These are phyloP conservation scores for Aphelinus certus DNA, from an alignment of 1,140 invertebrate genomes.

Conservation along the genomic window DNA sequence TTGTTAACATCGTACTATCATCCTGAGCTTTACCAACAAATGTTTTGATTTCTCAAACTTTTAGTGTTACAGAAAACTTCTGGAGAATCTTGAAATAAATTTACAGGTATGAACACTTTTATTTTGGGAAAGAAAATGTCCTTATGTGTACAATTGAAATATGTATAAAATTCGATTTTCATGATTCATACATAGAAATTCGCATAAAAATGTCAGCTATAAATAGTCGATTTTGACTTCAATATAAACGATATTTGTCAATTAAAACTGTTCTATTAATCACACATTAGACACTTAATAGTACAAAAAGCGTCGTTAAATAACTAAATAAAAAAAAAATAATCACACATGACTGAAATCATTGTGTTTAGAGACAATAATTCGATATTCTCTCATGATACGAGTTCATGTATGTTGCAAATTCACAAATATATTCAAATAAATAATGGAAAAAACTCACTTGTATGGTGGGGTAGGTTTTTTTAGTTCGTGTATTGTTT, in stretches of 20 bases:
- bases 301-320: no score
- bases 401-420: background rate
- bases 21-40: background rate
- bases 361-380: background rate
- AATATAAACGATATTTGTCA: background rate
- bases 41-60: background rate
- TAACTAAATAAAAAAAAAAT: background rate
- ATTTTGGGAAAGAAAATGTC: background rate
- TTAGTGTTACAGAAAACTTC: background rate
- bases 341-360: background rate
- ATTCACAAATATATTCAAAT: background rate
- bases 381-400: background rate
- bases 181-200: background rate
- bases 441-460: constrained; percentile 52
- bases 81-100: background rate
- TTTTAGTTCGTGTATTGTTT: constrained; percentile 83
- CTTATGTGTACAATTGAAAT: background rate
- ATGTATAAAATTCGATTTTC: background rate
- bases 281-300: background rate
- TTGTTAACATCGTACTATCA: background rate
- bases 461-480: constrained; percentile 89
- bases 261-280: background rate
- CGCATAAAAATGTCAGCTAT: background rate
- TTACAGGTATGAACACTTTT: background rate
- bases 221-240: background rate